Evolutionary conservation across 2,113 vertebrate species (phyloP), one percentile per base, ranked within the genome.

Genomic region (Calonectris borealis): DNA sequence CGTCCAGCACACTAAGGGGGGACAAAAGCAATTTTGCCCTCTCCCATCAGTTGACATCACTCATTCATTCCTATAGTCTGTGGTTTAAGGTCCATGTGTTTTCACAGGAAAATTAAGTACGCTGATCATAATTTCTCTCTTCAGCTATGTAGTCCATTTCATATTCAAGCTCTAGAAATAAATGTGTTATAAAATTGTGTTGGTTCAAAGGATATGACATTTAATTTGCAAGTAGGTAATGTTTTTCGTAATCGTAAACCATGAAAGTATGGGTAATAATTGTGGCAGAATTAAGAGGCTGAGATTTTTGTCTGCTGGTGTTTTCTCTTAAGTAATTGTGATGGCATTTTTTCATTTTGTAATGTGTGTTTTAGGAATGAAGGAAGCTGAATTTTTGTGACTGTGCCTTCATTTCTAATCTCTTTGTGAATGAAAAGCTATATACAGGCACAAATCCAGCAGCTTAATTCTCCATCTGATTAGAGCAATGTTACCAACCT

Each of bases 381-480:
- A 60, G 55, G 71, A 93, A 89, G 89, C 81, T 95, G 82, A 91
- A 83, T 95, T 95, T 90, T 83, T 96, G 72, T 94, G 69, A 78
- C 58, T 81, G 75, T 88, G 65, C 93, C 88, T 96, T 92, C 83
- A 64, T 96, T 90, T 95, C 93, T 86, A 92, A 94, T 96, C 87
- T 95, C 94, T 88, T 83, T 87, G 94, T 94, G 96, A 97, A 96
- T 92, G 91, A 93, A 90, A 96, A 95, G 48, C 88, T 97, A 65
- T 81, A 49, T 64, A 88, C 83, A 79, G 65, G 84, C 96, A 94
- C 88, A 94, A 95, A 97, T 94, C 94, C 98, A 97, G 95, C 83
- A 73, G 78, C 84, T 96, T 96, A 96, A 93, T 94, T 97, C 96
- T 97, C 93, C n/a, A 54, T 97, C 96, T 97, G 97, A 98, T 97